Evolutionary conservation across 2,797 vertebrate species (phyloP).

Genomic region (Pipistrellus pygmaeus): DNA sequence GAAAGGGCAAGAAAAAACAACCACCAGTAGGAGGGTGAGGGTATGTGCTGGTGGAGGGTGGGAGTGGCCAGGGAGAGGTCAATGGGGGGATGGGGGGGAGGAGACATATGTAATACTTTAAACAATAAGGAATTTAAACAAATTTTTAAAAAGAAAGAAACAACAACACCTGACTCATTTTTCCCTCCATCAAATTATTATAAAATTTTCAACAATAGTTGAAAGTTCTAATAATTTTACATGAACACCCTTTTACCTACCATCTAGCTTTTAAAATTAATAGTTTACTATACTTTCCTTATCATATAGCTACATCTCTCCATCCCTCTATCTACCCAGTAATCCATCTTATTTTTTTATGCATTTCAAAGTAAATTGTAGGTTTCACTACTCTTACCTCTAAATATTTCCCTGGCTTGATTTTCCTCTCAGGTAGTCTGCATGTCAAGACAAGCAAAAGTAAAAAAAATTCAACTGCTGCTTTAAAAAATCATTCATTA

Average conservation of each 20-base stretch:
- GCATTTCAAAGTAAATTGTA: constrained; percentile 49
- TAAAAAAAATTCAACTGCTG: constrained; percentile 15
- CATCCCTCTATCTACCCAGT: background rate
- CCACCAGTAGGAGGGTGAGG: too few relatives aligned
- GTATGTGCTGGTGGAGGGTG: too few relatives aligned
- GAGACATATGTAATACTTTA: too few relatives aligned
- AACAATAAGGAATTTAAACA: too few relatives aligned
- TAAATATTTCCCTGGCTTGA: constrained; percentile 66
- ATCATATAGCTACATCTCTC: background rate
- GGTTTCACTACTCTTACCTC: background rate
- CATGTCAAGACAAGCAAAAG: constrained; percentile 73
- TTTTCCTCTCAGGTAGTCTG: constrained; percentile 69
- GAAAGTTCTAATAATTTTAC: constrained; percentile 59
- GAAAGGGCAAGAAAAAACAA: background rate
- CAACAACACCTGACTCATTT: constrained; percentile 54
- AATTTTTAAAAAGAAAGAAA: background rate
- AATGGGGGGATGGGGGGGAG: too few relatives aligned
- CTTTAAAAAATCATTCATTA: constrained; percentile 67
- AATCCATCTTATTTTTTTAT: constrained; percentile 28
- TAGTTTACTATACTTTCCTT: constrained; percentile 40
- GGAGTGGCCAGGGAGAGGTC: too few relatives aligned
- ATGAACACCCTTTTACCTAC: background rate
- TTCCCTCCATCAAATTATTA: constrained; percentile 44
- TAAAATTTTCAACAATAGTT: constrained; percentile 29
- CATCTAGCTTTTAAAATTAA: constrained; percentile 30